Base-by-base conservation (phyloP, 1,140 invertebrate species). In the Leptestheria dahalacensis region DNA sequence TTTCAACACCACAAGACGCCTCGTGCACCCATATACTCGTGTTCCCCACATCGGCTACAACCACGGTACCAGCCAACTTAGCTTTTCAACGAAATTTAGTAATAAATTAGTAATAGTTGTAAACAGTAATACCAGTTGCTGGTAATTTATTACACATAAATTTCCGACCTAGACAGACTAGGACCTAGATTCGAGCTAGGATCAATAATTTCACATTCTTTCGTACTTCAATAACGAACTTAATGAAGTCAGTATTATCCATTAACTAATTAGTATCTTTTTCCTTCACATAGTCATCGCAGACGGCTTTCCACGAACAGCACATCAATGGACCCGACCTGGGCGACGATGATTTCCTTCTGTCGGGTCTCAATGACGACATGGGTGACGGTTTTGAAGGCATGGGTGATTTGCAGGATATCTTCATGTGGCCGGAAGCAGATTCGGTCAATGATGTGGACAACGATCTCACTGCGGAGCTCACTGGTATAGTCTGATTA, bases 1-100 rank as follows among this genome's bases (percentile, higher is more conserved):
- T 93, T 57, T 88, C 86, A 52, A 94, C 91, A 51, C 90, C 90
- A 4, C 83, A 93, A 66, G 93, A 98, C 75, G 89, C 94, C 52
- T 90, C 90, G 52, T 91, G 89, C 68, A 99, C 95, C 52, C 96
- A 99, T 72, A 98, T 99, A 64, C 80, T 99, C 61, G 95, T 98
- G 61, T 99, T 99, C 75, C 96, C 96, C 51, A 99, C 92, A 9
- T 97, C 92, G 58, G 92, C 95, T 26, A 93, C 90, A 29, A 92
- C 91, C 58, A 89, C 92, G 81, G 88, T 91, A 66, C 59, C 53
- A 15, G 54, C 28, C 28, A 20, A 33, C 28, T 18, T 26, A 26
- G 1, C 2, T 15, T 18, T 15, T 2, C 1, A 29, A 29, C 11
- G 18, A 28, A 48, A 23, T 18, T 46, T 41, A 12, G 54, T n/a